Evolutionary conservation across 2,888 invertebrate species (phyloP), one percentile per base, ranked within the genome.

Genomic region (Tetheella fluctuosa): DNA sequence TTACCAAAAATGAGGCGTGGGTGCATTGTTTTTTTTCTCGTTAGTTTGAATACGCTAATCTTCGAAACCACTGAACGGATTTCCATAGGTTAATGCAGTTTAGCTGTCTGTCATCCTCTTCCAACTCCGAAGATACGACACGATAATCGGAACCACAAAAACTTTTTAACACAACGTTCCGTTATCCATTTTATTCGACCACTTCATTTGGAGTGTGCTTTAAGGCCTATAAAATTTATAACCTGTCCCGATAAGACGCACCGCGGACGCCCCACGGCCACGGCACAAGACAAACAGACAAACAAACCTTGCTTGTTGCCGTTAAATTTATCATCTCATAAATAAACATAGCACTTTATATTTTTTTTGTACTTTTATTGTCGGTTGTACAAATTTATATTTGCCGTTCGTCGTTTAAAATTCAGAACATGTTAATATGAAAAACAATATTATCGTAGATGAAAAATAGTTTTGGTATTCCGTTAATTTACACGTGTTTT

Each of bases 181-280:
- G 70, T 71, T 67, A 76, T 64, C 62, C 71, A 65, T 76, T 78
- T 76, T 71, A 78, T 77, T 76, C 74, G 65, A 69, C 74, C 78
- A 76, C 77, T 76, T 81, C 73, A 80, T 76, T 79, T 71, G 67
- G 72, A 79, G 78, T 80, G 80, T 79, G 77, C 81, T 84, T 83
- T 80, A 83, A 78, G 74, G 73, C 73, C 76, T 61, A 80, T 86
- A 83, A 85, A 85, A 81, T 84, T 84, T 83, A 85, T 81, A 77
- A 71, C 80, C 76, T 69, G 34, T 65, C 20, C 71, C 69, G 83
- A 83, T 83, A 83, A 39, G 39, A 82, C 77, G 74, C 58, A 65
- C 62, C 62, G 64, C 48, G 10, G 48, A 48, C 20, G 20, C 48
- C 48, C 48, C 48, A 48, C 64, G 67, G 66, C 64, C 30, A 30